A percentile compares a stretch with the other conserved stretches of the same genome.
phyloP scores from a whole-genome alignment of 2,888 invertebrate species.

The Hydriomena furcata region DNA sequence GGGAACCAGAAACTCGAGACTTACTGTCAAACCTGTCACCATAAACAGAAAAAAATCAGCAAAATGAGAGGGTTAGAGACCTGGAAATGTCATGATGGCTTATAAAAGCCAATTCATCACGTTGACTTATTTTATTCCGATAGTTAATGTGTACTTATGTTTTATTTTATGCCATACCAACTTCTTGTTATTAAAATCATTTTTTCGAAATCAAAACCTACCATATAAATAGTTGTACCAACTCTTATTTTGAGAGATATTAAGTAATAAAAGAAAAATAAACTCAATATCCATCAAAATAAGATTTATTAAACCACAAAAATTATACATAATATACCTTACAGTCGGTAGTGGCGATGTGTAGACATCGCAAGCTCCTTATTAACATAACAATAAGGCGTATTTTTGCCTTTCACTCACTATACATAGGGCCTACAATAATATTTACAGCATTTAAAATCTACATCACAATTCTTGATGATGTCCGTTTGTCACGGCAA shows the following conservation, averaged over 20 bases:
- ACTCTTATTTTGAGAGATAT: conserved; percentile 26
- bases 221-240: conserved; percentile 10
- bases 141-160: too few species aligned
- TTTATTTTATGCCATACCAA: too few species aligned
- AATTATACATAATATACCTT: conserved; percentile 33
- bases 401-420: conserved; percentile 17
- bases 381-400: conserved; percentile 30
- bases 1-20: too few species aligned
- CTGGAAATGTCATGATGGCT: too few species aligned
- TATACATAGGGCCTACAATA: conserved; percentile 28
- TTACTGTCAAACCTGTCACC: too few species aligned
- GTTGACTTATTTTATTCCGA: too few species aligned
- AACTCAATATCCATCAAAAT: conserved; percentile 33
- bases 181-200: not conserved
- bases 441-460: conserved; percentile 31
- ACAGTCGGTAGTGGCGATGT: conserved; percentile 43
- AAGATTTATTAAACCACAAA: conserved; percentile 33
- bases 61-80: too few species aligned
- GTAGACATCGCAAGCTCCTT: conserved; percentile 49
- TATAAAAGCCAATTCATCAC: too few species aligned
- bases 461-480: conserved; percentile 32
- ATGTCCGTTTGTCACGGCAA: conserved; percentile 12
- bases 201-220: conserved; percentile 2
- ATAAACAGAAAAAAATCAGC: too few species aligned
- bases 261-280: conserved; percentile 18